phyloP scores from a whole-genome alignment of 2,888 invertebrate genomes.

The Xanthostigma xanthostigma region DNA sequence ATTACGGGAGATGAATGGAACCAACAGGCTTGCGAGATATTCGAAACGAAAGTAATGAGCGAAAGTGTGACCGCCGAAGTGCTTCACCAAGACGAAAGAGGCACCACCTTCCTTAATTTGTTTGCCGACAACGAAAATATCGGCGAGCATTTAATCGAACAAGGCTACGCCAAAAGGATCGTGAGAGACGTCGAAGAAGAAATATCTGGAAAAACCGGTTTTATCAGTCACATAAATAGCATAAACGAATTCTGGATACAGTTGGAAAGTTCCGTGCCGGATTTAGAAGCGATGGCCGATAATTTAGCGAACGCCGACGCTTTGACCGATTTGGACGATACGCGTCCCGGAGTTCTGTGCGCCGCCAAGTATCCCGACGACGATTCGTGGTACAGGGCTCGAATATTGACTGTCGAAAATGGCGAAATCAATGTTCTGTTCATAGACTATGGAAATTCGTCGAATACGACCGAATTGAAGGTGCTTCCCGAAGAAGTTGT shows the following conservation, averaged over 20 bases:
- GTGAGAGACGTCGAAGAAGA: conserved; percentile 29
- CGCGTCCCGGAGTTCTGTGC: conserved; percentile 43
- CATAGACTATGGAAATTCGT: conserved; percentile 55
- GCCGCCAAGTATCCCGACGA: conserved; percentile 52
- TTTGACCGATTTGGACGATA: conserved; percentile 34
- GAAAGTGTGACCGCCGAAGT: conserved; percentile 17
- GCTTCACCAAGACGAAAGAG: conserved; percentile 39
- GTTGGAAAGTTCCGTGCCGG: conserved; percentile 41
- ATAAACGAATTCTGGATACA: conserved; percentile 63
- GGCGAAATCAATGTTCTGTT: conserved; percentile 43
- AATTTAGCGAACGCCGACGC: conserved; percentile 35
- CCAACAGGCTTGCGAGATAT: conserved; percentile 39
- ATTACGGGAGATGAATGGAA: conserved; percentile 49
- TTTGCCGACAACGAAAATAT: conserved; percentile 43
- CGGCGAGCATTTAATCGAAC: conserved; percentile 41
- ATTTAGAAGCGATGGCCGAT: conserved; percentile 45
- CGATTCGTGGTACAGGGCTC: conserved; percentile 50
- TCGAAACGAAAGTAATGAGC: conserved; percentile 22
- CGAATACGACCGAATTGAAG: conserved; percentile 40
- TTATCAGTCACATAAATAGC: conserved; percentile 50
- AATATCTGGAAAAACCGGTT: conserved; percentile 40
- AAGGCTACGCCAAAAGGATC: conserved; percentile 37
- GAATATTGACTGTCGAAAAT: conserved; percentile 41
- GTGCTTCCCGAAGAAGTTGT: conserved; percentile 44
- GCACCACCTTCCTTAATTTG: conserved; percentile 47